Evolutionary conservation across 1,140 invertebrate species (phyloP).

Genomic region (Diachasmimorpha longicaudata): DNA sequence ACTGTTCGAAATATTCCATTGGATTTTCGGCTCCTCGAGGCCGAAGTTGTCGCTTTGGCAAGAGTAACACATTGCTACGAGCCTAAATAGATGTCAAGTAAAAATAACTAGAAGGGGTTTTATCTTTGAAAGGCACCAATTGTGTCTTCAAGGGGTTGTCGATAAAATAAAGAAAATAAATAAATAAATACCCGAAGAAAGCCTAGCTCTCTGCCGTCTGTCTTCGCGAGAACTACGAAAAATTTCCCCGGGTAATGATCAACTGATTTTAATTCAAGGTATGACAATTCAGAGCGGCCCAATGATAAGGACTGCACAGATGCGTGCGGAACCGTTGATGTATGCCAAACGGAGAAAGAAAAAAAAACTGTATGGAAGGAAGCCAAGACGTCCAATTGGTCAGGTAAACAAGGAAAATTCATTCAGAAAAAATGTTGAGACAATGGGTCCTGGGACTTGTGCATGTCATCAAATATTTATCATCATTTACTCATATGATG

Average conservation of each 20-base stretch:
- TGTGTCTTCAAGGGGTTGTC: conserved; percentile 5
- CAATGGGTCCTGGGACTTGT: no score
- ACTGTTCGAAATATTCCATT: conserved; percentile 40
- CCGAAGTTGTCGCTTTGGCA: conserved; percentile 42
- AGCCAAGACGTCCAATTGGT: conserved; percentile 44
- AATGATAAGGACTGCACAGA: conserved; percentile 52
- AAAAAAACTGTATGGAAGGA: conserved; percentile 51
- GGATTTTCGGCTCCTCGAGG: conserved; percentile 27
- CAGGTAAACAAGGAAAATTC: conserved; percentile 37
- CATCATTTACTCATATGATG: no score
- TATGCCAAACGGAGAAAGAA: conserved; percentile 55
- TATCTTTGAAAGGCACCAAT: not conserved
- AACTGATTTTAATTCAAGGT: conserved; percentile 44
- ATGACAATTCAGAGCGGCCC: conserved; percentile 55
- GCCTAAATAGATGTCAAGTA: conserved; percentile 43
- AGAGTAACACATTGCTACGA: conserved; percentile 36
- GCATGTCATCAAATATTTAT: no score
- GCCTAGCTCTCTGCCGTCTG: no score
- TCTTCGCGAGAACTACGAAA: no score
- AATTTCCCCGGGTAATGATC: not conserved
- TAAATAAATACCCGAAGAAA: not conserved
- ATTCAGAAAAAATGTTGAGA: not conserved
- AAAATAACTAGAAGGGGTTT: conserved; percentile 43
- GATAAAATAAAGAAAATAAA: not conserved
- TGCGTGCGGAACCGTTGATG: conserved; percentile 34